phyloP scores from a whole-genome alignment of 1,140 invertebrate species.

The Caerostris extrusa region DNA sequence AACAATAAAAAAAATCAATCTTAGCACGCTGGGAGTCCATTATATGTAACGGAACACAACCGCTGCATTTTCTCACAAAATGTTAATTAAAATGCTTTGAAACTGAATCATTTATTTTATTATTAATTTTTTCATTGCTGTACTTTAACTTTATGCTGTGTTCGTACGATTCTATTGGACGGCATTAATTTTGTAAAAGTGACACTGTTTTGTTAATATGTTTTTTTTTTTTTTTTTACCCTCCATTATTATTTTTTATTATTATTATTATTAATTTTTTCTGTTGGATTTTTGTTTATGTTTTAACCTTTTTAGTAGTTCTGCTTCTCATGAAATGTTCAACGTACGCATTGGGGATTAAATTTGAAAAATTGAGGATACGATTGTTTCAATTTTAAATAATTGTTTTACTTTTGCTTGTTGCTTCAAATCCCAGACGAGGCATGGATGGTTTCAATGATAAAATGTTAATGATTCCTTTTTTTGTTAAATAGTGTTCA shows the following conservation, averaged over 20 bases:
- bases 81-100: conserved; percentile 64
- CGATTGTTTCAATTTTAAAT: conserved; percentile 53
- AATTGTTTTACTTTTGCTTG: neutral
- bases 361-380: conserved; percentile 35
- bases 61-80: conserved; percentile 44
- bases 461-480: conserved; percentile 13
- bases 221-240: no score
- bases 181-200: conserved; percentile 56
- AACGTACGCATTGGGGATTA: neutral
- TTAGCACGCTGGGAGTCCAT: conserved; percentile 15
- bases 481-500: neutral
- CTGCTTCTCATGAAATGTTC: neutral
- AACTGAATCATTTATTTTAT: conserved; percentile 64
- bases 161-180: conserved; percentile 15
- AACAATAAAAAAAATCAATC: conserved; percentile 33
- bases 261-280: neutral
- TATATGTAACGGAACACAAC: conserved; percentile 52
- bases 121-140: conserved; percentile 64
- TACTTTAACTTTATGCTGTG: neutral
- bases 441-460: neutral
- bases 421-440: neutral
- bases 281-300: neutral
- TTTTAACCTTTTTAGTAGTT: conserved; percentile 13
- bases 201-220: conserved; percentile 56
- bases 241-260: neutral